Base-by-base conservation (phyloP, 2,113 vertebrate species). In the Passerina amoena region DNA sequence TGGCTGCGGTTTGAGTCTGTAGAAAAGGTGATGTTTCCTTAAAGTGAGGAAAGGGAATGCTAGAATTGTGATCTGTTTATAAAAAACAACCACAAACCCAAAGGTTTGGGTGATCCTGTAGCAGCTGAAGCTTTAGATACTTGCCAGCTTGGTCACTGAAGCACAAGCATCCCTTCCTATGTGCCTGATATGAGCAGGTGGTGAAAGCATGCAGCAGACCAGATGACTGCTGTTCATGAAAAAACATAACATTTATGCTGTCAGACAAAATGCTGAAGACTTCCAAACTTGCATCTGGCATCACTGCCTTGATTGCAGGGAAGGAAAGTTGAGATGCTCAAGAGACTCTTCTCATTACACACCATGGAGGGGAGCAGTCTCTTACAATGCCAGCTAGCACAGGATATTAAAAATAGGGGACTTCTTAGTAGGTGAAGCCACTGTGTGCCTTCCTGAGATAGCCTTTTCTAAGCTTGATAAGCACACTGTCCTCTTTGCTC, bases 261-360 rank as follows among this genome's bases (percentile, higher is more conserved):
- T 93, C 94, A 90, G 90, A 88, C 47, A 3, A 94, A 93, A 93
- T 86, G 70, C 85, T 66, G 88, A 91, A 92, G 82, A 77, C 70
- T 93, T 92, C 90, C 85, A 93, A 96, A 94, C 78, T 93, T 90
- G 54, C 82, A 91, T 95, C 91, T 94, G 94, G 94, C 84, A 83
- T 91, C 54, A 8, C n/a, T 7, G 4, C 71, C 59, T 70, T 91
- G 77, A 96, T 91, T 95, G 82, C 90, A 90, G 87, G 82, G 94
- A 78, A 90, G 87, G 92, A 91, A 80, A 42, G 54, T 6, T 1
- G 6, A 69, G 88, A 53, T 0, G 3, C 85, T 77, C 0, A 0
- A 66, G 87, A 91, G 65, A 81, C 33, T 95, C 16, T 59, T 72
- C 81, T 75, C 24, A 25, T 87, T 63, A 45, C 45, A 40, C 25